Evolutionary conservation across 2,888 invertebrate species (phyloP).

Genomic region (Ceraclea dissimilis): DNA sequence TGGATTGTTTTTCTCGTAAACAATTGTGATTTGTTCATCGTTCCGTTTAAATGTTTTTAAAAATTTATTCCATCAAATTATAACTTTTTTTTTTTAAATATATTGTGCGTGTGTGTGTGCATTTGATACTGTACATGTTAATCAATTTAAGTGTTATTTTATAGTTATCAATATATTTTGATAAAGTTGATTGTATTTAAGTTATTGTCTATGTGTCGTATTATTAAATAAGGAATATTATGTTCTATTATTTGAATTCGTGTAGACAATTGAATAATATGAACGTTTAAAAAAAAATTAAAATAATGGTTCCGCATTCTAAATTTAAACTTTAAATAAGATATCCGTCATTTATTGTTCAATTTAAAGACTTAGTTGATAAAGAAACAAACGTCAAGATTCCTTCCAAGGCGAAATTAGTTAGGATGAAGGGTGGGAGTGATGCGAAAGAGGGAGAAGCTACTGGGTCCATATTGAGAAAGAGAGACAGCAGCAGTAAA

Average conservation of each 20-base stretch:
- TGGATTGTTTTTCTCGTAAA: neutral
- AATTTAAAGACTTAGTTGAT: neutral
- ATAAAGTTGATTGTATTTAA: too few species aligned
- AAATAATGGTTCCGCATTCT: constrained; percentile 12
- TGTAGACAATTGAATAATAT: too few species aligned
- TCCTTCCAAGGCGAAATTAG: constrained; percentile 22
- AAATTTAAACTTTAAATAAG: constrained; percentile 8
- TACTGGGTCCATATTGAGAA: neutral
- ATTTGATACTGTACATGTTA: too few species aligned
- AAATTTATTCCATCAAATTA: constrained; percentile 3
- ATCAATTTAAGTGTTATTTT: too few species aligned
- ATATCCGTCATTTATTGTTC: too few species aligned
- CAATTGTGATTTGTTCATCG: neutral
- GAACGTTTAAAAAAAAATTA: neutral
- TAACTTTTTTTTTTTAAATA: constrained; percentile 7
- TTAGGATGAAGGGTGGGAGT: constrained; percentile 11
- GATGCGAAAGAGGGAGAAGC: constrained; percentile 1
- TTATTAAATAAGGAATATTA: too few species aligned
- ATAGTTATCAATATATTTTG: too few species aligned
- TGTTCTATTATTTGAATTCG: too few species aligned
- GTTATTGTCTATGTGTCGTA: too few species aligned
- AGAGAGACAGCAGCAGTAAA: constrained; percentile 7
- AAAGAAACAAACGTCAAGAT: constrained; percentile 18
- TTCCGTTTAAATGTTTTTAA: neutral
- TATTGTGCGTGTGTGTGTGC: neutral